A percentile compares a stretch with the other conserved stretches of the same genome.
Conservation (phyloP, 2,888 invertebrate genomes). For the Yponomeuta cagnagella region DNA sequence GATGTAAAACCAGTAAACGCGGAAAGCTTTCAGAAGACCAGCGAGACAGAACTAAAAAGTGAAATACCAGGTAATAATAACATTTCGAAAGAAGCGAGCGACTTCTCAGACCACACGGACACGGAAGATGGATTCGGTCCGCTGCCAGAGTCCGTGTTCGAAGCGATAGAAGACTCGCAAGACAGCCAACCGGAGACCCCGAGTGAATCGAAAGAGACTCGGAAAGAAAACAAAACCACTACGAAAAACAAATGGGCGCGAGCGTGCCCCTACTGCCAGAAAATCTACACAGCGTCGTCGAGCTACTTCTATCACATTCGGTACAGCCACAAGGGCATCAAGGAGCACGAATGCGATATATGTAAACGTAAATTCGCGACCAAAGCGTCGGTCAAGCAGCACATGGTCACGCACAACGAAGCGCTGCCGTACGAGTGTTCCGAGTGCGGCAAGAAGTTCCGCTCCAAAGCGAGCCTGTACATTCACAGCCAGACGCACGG, state of each 20-base stretch:
- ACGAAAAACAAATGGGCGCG: constrained; percentile 31
- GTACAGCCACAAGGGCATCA: constrained; percentile 57
- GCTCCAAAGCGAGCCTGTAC: constrained; percentile 62
- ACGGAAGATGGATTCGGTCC: constrained; percentile 38
- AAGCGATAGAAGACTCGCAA: constrained; percentile 49
- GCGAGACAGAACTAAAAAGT: background rate
- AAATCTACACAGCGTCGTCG: constrained; percentile 60
- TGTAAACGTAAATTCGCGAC: constrained; percentile 67
- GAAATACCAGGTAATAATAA: background rate
- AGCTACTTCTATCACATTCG: constrained; percentile 73
- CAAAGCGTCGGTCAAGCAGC: constrained; percentile 56
- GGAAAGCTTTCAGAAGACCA: background rate
- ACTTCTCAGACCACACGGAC: constrained; percentile 47
- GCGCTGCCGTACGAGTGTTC: constrained; percentile 58
- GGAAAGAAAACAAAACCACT: background rate
- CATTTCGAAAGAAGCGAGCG: constrained; percentile 19
- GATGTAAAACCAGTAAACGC: background rate
- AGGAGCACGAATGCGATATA: constrained; percentile 61
- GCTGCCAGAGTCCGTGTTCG: constrained; percentile 47
- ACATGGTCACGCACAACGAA: constrained; percentile 59
- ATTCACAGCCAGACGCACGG: constrained; percentile 66
- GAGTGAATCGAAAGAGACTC: constrained; percentile 1
- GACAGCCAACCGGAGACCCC: constrained; percentile 25
- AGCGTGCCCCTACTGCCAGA: constrained; percentile 64
- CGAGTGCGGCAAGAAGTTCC: constrained; percentile 64